These are phyloP conservation scores for Dermolepida albohirtum DNA, from an alignment of 2,888 invertebrate genomes.

Conservation along the genomic window DNA sequence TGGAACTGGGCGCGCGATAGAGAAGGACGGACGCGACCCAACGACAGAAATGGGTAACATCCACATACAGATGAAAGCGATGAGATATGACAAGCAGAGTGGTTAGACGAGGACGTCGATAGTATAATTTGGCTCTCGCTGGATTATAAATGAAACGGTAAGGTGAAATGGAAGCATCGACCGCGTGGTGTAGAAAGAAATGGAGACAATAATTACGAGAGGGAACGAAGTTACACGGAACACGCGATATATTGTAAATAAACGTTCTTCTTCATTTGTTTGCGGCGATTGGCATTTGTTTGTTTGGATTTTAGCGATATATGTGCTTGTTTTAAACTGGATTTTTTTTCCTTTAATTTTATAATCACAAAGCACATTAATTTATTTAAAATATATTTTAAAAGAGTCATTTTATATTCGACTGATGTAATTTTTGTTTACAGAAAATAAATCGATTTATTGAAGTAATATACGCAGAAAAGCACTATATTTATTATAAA, in stretches of 20 bases:
- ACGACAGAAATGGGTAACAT: constrained; percentile 20
- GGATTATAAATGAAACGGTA: constrained; percentile 46
- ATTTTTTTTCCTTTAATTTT: too few species aligned
- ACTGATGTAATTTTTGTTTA: too few species aligned
- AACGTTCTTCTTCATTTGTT: constrained; percentile 44
- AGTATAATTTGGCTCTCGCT: constrained; percentile 44
- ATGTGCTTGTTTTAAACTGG: too few species aligned
- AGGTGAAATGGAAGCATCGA: constrained; percentile 24
- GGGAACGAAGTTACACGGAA: constrained; percentile 1
- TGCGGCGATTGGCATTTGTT: constrained; percentile 48
- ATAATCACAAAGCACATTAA: too few species aligned
- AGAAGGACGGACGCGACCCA: constrained; percentile 7
- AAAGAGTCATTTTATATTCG: too few species aligned
- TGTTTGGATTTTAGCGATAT: constrained; percentile 41
- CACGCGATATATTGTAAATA: constrained; percentile 51
- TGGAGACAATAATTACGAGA: neutral
- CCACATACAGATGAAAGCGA: constrained; percentile 40
- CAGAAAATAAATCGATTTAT: too few species aligned
- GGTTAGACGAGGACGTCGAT: constrained; percentile 41
- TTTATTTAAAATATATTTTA: too few species aligned
- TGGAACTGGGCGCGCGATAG: neutral
- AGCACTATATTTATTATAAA: too few species aligned
- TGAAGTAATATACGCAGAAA: too few species aligned
- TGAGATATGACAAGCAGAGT: constrained; percentile 25
- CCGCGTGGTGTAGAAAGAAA: constrained; percentile 34